These are phyloP conservation scores for Anabacerthia variegaticeps DNA, from an alignment of 2,797 vertebrate genomes.

Conservation along the genomic window DNA sequence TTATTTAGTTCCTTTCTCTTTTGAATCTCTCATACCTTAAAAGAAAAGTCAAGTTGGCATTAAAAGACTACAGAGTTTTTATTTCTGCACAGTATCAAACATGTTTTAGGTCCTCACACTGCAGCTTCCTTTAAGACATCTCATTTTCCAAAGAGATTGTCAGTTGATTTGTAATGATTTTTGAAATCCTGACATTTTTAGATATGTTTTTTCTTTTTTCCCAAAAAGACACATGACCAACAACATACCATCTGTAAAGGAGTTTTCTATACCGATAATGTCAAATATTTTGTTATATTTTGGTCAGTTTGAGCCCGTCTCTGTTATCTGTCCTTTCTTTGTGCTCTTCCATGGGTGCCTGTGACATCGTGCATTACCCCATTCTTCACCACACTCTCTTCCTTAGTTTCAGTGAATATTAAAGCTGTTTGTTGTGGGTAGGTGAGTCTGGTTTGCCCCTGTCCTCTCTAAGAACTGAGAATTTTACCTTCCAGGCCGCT, in stretches of 20 bases:
- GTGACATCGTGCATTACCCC: rapidly evolving
- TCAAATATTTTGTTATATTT: background rate
- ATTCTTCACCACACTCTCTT: background rate
- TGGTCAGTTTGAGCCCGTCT: background rate
- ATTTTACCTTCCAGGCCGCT: background rate
- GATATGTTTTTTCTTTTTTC: background rate
- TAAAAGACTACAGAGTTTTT: background rate
- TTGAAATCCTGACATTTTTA: background rate
- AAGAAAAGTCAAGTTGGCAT: background rate
- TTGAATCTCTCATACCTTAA: background rate
- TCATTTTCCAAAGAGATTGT: background rate
- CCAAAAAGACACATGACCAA: background rate
- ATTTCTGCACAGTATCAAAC: background rate
- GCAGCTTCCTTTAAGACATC: background rate
- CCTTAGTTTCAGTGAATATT: background rate
- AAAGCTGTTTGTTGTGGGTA: background rate
- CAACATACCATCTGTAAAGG: background rate
- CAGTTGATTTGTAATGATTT: background rate
- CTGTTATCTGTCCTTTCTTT: background rate
- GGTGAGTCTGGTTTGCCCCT: background rate
- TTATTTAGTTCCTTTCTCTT: background rate
- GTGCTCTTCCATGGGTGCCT: background rate
- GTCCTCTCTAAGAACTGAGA: background rate
- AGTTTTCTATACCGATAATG: background rate
- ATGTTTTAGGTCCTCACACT: background rate